Conservation (phyloP, 2,113 vertebrate species). For the Arizona elegans region DNA sequence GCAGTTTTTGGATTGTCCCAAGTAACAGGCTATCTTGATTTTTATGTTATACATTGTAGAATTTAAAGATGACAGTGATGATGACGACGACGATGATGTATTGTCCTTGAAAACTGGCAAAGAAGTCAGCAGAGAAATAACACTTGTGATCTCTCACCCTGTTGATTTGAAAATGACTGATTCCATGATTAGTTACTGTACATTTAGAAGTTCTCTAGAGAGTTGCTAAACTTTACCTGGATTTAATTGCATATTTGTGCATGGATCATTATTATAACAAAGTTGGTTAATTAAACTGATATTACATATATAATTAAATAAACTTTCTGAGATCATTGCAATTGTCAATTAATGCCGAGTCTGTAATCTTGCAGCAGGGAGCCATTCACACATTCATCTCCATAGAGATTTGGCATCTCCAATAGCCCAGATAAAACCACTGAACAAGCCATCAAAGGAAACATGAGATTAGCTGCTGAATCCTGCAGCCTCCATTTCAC, state of each 20-base stretch:
- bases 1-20: background rate
- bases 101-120: background rate
- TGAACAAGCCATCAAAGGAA: background rate
- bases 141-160: background rate
- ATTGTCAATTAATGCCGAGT: background rate
- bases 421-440: background rate
- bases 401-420: background rate
- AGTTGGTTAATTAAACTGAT: background rate
- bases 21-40: background rate
- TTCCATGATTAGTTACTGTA: background rate
- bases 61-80: background rate
- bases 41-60: background rate
- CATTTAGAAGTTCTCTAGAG: background rate
- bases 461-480: background rate
- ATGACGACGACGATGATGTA: background rate
- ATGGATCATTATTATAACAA: background rate
- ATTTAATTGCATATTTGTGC: background rate
- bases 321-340: background rate
- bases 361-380: background rate
- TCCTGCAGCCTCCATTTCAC: background rate
- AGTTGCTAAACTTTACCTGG: background rate
- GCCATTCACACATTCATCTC: background rate
- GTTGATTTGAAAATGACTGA: background rate
- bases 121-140: background rate
- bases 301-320: slow-evolving; percentile 1